Percentiles rank a stretch among this genome's conserved stretches.
Conservation (phyloP, 2,797 vertebrate species). For the Takifugu ocellatus region DNA sequence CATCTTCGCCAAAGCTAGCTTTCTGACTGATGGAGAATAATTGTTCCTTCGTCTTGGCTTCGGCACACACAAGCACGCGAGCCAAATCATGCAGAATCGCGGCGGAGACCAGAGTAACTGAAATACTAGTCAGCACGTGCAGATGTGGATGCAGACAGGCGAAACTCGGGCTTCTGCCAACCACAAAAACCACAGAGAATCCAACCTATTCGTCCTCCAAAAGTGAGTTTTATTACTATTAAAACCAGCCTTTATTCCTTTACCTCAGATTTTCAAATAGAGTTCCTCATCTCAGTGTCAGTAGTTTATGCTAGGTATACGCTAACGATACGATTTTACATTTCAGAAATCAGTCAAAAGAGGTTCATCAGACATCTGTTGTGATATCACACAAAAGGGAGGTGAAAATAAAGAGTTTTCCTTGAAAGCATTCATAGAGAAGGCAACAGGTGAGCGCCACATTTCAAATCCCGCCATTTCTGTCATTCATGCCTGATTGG, state of each 20-base stretch:
- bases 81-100: conserved; percentile 41
- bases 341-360: too few species aligned
- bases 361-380: too few species aligned
- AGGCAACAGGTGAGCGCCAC: too few species aligned
- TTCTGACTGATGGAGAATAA: conserved; percentile 10
- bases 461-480: too few species aligned
- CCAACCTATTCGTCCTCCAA: conserved; percentile 41
- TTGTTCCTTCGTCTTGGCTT: conserved; percentile 8
- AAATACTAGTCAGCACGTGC: conserved; percentile 12
- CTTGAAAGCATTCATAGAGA: too few species aligned
- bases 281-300: too few species aligned
- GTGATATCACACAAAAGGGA: too few species aligned
- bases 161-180: conserved; percentile 49
- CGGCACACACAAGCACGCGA: conserved; percentile 4
- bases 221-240: conserved; percentile 43
- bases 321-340: too few species aligned
- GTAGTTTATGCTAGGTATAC: too few species aligned
- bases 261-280: too few species aligned
- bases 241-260: conserved; percentile 10
- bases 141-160: conserved; percentile 20
- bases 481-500: too few species aligned
- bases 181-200: conserved; percentile 33
- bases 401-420: too few species aligned
- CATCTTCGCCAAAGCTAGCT: conserved; percentile 25
- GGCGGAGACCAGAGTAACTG: background rate